phyloP scores from a whole-genome alignment of 2,888 invertebrate species.

The Caenorhabditis zanzibari region DNA sequence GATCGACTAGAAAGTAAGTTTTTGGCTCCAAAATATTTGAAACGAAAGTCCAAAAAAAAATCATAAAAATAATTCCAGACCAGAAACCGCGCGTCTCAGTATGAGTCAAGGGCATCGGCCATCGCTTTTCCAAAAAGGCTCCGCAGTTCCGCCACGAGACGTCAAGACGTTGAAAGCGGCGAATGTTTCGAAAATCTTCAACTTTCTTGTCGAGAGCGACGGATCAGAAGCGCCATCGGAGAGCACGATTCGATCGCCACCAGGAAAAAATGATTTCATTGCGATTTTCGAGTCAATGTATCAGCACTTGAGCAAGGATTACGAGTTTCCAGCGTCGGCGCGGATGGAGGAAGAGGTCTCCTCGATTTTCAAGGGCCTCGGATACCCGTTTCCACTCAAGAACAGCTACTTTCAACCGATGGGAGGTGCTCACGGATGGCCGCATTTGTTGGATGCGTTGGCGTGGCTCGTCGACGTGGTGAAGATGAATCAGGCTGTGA shows the following conservation, averaged over 20 bases:
- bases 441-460: constrained; percentile 52
- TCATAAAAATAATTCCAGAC: no score
- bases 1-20: constrained; percentile 43
- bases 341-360: constrained; percentile 46
- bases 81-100: constrained; percentile 19
- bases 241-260: constrained; percentile 19
- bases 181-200: constrained; percentile 44
- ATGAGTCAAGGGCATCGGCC: not conserved
- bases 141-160: constrained; percentile 28
- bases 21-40: no score
- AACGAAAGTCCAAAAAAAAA: not conserved
- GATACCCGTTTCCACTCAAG: constrained; percentile 40
- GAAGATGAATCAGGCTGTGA: constrained; percentile 12
- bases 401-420: constrained; percentile 53
- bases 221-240: constrained; percentile 42
- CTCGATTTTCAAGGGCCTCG: constrained; percentile 42
- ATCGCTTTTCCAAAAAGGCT: constrained; percentile 30
- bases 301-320: constrained; percentile 54
- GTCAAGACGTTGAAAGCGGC: constrained; percentile 5
- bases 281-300: constrained; percentile 45
- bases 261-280: constrained; percentile 30
- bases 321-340: constrained; percentile 27
- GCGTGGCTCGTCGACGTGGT: constrained; percentile 50
- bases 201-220: constrained; percentile 40
- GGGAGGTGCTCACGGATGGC: constrained; percentile 48